phyloP scores from a whole-genome alignment of 2,113 vertebrate species.

The Cariama cristata region DNA sequence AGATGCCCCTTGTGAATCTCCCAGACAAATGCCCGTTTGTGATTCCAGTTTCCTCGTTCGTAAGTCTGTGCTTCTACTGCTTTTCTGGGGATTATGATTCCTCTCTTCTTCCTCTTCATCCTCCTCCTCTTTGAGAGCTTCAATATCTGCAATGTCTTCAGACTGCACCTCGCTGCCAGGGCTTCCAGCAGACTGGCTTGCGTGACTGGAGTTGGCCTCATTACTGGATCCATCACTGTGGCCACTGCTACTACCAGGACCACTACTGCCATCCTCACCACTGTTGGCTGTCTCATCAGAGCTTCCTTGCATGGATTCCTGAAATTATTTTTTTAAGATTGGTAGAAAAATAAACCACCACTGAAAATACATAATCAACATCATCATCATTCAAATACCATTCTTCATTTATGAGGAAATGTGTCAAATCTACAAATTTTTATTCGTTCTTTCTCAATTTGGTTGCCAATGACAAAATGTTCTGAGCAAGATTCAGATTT shows the following conservation, averaged over 20 bases:
- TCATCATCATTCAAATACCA: background rate
- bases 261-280: slow-evolving; percentile 97
- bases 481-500: background rate
- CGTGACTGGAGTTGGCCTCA: slow-evolving; percentile 93
- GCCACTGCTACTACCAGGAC: slow-evolving; percentile 95
- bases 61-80: slow-evolving; percentile 80
- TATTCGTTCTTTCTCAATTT: background rate
- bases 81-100: slow-evolving; percentile 83
- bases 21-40: slow-evolving; percentile 83
- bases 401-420: background rate
- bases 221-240: slow-evolving; percentile 96
- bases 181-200: slow-evolving; percentile 96
- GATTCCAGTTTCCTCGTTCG: slow-evolving; percentile 90
- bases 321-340: background rate
- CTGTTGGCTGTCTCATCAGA: slow-evolving; percentile 99
- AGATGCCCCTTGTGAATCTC: slow-evolving; percentile 77
- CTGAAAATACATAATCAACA: background rate
- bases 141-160: slow-evolving; percentile 96
- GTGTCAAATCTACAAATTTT: background rate
- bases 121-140: slow-evolving; percentile 95
- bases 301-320: slow-evolving; percentile 99
- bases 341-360: background rate
- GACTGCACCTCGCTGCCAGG: slow-evolving; percentile 96
- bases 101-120: slow-evolving; percentile 88
- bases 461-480: background rate